Evolutionary conservation across 2,113 vertebrate species (phyloP), one percentile per base, ranked within the genome.

Genomic region (Lepus timidus): DNA sequence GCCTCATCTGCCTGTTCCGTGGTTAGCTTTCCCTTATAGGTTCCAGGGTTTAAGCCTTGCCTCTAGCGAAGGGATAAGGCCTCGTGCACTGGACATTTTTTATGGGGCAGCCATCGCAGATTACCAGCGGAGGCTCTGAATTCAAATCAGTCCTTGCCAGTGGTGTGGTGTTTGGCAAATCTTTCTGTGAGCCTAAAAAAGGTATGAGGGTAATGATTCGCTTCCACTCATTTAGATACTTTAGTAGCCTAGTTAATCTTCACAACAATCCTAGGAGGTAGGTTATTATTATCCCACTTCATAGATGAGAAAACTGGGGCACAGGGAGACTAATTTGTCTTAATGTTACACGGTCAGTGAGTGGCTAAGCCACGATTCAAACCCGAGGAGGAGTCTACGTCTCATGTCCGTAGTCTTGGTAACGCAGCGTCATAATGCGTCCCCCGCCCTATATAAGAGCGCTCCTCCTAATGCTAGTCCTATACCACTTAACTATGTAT

Each of bases 281-380:
- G 68, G 64, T 95, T 92, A 79, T 96, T 92, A 94, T 92, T 64
- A 91, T 85, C 73, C 64, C 23, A 68, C 39, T 96, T 96, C 83
- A 88, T 95, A 96, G 87, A 90, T 84, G 67, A 97, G 94, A 36
- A 96, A 97, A 94, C 87, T 93, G 75, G 94, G 91, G 84, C 87
- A 95, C 84, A 22, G 20, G 62, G 49, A 94, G 73, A 52, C 52
- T 84, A 86, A 90, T 96, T 93, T 97, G 83, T 75, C 58, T 81
- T 81, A 84, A 86, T 67, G 67, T 93, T 52, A 78, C 65, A 55
- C 73, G 78, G 51, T 78, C 33, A 31, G 71, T 79, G 90, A 93
- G 19, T 85, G 70, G 29, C 85, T 39, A 39, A 88, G 65, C 51
- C 62, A 64, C 68, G 39, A 91, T 80, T 96, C 88, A 95, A 86